Percentiles rank a stretch among this genome's conserved stretches.
These are phyloP conservation scores for Cotesia vestalis DNA, from an alignment of 1,140 invertebrate genomes.

Conservation along the genomic window DNA sequence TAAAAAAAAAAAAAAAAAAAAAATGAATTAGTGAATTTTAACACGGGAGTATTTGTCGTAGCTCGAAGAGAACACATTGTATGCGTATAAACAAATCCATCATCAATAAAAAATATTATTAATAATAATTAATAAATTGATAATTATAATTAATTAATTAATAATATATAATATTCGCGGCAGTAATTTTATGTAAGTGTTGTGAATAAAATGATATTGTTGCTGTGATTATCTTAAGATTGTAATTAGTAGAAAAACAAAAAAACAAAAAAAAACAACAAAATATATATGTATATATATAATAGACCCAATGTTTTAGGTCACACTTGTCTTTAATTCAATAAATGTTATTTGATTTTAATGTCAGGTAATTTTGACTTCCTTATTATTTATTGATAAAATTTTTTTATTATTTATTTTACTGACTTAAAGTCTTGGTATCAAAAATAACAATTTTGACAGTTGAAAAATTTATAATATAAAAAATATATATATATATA, in stretches of 20 bases:
- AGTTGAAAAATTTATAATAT: no score
- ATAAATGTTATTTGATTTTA: slow-evolving; percentile 69
- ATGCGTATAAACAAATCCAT: slow-evolving; percentile 65
- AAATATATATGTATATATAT: no score
- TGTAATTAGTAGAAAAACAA: slow-evolving; percentile 67
- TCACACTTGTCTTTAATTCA: slow-evolving; percentile 63
- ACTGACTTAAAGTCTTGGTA: background rate
- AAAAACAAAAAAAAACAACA: slow-evolving; percentile 29
- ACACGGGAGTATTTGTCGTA: slow-evolving; percentile 56
- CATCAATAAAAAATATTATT: slow-evolving; percentile 56
- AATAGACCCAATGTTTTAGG: slow-evolving; percentile 58
- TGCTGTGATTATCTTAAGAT: slow-evolving; percentile 68
- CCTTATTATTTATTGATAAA: background rate
- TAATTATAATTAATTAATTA: slow-evolving; percentile 55
- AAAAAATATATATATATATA: background rate
- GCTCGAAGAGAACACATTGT: slow-evolving; percentile 55
- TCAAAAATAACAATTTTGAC: background rate
- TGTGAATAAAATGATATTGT: slow-evolving; percentile 69
- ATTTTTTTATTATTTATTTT: background rate
- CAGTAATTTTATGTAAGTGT: slow-evolving; percentile 67
- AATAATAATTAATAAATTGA: slow-evolving; percentile 50
- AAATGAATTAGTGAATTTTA: background rate
- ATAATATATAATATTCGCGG: slow-evolving; percentile 55
- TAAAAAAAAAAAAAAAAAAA: background rate
- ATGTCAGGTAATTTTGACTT: slow-evolving; percentile 33